Evolutionary conservation across 2,797 vertebrate genomes (phyloP).

Genomic region (Varecia variegata): DNA sequence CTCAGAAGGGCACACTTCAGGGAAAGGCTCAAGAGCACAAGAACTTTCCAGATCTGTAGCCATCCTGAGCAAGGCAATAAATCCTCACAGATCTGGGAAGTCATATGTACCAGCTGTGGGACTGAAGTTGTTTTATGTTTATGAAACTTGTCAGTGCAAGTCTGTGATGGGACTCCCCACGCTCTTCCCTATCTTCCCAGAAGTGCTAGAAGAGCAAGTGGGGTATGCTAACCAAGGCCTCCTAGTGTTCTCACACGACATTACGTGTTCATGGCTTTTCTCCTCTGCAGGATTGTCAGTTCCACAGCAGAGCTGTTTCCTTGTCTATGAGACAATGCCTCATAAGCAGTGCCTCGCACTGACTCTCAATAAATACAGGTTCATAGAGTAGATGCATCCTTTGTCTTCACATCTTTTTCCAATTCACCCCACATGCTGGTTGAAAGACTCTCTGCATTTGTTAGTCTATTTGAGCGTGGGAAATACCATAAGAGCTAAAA

Average conservation of each 20-base stretch:
- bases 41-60: neutral
- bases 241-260: neutral
- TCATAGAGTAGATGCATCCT: neutral
- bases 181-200: neutral
- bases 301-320: neutral
- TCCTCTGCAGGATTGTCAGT: neutral
- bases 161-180: neutral
- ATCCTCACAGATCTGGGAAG: neutral
- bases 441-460: neutral
- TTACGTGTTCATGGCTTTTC: neutral
- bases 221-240: neutral
- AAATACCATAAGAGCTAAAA: conserved; percentile 3
- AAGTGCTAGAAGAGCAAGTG: neutral
- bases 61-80: neutral
- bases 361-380: neutral
- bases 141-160: neutral
- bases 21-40: neutral
- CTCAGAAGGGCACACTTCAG: neutral
- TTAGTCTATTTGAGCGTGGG: neutral
- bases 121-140: neutral
- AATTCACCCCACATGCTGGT: neutral
- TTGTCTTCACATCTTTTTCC: neutral
- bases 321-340: neutral
- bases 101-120: neutral
- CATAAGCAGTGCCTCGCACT: neutral